Percentiles rank a stretch among this genome's conserved stretches.
Conservation (phyloP, 1,140 invertebrate species). For the Uloborus diversus region DNA sequence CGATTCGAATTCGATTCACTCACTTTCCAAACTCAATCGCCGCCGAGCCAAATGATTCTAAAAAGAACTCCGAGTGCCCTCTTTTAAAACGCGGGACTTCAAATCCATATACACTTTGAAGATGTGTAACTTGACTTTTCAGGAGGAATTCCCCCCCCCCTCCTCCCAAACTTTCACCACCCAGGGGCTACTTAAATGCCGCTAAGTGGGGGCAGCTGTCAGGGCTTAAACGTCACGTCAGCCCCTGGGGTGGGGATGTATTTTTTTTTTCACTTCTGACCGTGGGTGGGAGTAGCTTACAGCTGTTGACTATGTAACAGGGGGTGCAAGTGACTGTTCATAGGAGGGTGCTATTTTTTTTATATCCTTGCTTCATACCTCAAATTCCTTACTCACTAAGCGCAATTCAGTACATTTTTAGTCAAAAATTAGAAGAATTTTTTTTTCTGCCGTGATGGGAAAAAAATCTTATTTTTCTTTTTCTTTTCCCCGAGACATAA, state of each 20-base stretch:
- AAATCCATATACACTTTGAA: neutral
- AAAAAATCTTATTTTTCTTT: too few species aligned
- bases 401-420: too few species aligned
- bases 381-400: too few species aligned
- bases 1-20: slow-evolving; percentile 34
- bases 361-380: too few species aligned
- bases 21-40: neutral
- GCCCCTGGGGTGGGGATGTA: slow-evolving; percentile 17
- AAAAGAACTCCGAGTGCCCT: neutral
- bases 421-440: too few species aligned
- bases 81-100: neutral
- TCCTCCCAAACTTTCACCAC: too few species aligned
- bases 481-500: too few species aligned
- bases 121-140: too few species aligned
- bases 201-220: neutral
- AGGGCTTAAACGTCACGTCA: neutral
- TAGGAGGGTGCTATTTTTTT: neutral
- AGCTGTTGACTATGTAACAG: slow-evolving; percentile 39
- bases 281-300: slow-evolving; percentile 9
- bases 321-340: neutral
- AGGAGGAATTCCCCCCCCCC: too few species aligned
- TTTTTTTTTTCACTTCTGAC: neutral
- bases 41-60: neutral
- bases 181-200: too few species aligned
- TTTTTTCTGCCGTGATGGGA: too few species aligned